These are phyloP conservation scores for Pedicia rivosa DNA, from an alignment of 2,888 invertebrate species.

Conservation along the genomic window DNA sequence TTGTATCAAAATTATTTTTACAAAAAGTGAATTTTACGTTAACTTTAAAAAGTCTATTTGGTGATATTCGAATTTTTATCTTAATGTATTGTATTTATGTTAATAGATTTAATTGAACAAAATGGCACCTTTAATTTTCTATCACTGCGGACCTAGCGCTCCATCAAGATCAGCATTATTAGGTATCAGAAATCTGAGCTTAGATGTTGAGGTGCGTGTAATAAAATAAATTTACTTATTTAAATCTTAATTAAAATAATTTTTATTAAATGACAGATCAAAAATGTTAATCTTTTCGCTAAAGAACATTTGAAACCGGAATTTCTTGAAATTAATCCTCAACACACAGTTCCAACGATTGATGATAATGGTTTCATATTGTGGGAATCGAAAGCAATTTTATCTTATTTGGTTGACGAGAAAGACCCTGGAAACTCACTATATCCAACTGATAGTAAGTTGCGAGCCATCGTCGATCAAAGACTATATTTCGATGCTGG, in stretches of 20 bases:
- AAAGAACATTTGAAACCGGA: constrained; percentile 41
- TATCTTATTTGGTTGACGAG: constrained; percentile 41
- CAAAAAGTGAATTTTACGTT: no score
- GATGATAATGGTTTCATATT: constrained; percentile 47
- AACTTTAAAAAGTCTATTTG: no score
- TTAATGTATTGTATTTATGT: no score
- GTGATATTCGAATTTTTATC: no score
- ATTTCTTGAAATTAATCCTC: constrained; percentile 44
- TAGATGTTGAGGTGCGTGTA: constrained; percentile 31
- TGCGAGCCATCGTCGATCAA: constrained; percentile 42
- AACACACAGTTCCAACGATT: constrained; percentile 50
- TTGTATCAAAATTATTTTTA: no score
- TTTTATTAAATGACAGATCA: no score
- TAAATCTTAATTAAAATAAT: not conserved
- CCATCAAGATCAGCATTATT: constrained; percentile 45
- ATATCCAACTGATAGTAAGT: constrained; percentile 41
- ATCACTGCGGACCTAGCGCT: constrained; percentile 43
- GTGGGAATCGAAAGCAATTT: constrained; percentile 53
- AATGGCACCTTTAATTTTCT: constrained; percentile 31
- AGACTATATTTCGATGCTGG: constrained; percentile 46
- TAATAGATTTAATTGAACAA: no score
- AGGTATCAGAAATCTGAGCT: constrained; percentile 38
- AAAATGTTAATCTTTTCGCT: constrained; percentile 37
- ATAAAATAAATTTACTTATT: constrained; percentile 16
- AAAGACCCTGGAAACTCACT: constrained; percentile 34